These are phyloP conservation scores for Heliconius congener DNA, from an alignment of 1,140 invertebrate species.

Conservation along the genomic window DNA sequence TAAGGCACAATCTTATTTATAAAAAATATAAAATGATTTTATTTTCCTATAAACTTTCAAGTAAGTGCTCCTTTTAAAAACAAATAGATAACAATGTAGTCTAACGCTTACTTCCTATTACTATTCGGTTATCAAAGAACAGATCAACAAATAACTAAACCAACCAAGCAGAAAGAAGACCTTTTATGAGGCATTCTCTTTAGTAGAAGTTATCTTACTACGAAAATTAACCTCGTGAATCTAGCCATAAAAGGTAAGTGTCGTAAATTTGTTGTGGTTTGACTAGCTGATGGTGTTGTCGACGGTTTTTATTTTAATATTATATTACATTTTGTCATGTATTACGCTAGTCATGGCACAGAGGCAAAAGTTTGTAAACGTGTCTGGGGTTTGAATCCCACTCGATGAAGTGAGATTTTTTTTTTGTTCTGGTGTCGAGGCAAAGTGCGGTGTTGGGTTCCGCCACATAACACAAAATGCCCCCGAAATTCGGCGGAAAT, in stretches of 20 bases:
- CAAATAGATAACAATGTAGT: background rate
- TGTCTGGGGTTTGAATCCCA: too few relatives aligned
- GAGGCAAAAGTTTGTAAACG: too few relatives aligned
- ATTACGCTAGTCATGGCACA: too few relatives aligned
- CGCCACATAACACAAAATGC: too few relatives aligned
- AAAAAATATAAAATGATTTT: background rate
- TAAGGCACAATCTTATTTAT: too few relatives aligned
- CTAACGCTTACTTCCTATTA: background rate
- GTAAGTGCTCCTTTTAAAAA: too few relatives aligned
- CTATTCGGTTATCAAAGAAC: background rate
- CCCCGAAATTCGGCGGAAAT: too few relatives aligned
- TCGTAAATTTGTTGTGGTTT: background rate
- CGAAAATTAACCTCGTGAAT: constrained; percentile 7
- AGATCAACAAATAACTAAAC: constrained; percentile 5
- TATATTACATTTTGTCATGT: background rate
- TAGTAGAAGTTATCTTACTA: constrained; percentile 16
- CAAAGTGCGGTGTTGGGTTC: too few relatives aligned
- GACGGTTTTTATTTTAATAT: background rate
- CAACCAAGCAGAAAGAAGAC: constrained; percentile 27
- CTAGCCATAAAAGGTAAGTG: background rate
- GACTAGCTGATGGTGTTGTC: background rate
- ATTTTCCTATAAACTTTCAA: too few relatives aligned
- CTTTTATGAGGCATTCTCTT: constrained; percentile 32
- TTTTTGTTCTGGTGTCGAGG: too few relatives aligned
- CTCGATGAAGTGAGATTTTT: too few relatives aligned